A percentile compares a stretch with the other conserved stretches of the same genome.
phyloP scores from a whole-genome alignment of 92 coral and sea anemone genomes.

The Zoanthus sociatus region DNA sequence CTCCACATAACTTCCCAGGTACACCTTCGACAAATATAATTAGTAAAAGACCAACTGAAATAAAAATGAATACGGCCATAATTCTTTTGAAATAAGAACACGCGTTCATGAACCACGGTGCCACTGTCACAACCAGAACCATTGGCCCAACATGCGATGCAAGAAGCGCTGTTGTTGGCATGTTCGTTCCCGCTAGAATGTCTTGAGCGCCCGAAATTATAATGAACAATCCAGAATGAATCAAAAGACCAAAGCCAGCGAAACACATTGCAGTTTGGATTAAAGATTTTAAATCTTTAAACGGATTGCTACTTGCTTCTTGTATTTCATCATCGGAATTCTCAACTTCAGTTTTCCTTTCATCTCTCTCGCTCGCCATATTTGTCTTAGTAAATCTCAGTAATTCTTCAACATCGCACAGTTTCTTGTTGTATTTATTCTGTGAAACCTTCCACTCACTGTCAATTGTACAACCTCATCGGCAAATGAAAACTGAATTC shows the following conservation, averaged over 20 bases:
- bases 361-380: neutral
- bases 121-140: constrained; percentile 65
- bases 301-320: neutral
- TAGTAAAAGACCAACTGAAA: constrained; percentile 74
- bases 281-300: constrained; percentile 30
- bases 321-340: neutral
- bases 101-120: constrained; percentile 88
- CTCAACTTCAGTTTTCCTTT: neutral
- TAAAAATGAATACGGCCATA: constrained; percentile 66
- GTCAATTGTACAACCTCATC: neutral
- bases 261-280: constrained; percentile 53
- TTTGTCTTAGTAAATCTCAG: neutral
- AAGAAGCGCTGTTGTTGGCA: constrained; percentile 78
- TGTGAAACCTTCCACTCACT: neutral
- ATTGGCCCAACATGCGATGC: constrained; percentile 86
- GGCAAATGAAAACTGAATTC: neutral
- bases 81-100: constrained; percentile 79
- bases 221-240: constrained; percentile 69
- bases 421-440: neutral
- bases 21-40: constrained; percentile 69
- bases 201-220: constrained; percentile 85
- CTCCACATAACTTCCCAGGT: constrained; percentile 76
- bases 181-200: constrained; percentile 77
- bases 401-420: neutral
- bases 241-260: constrained; percentile 72